Base-by-base conservation (phyloP, 2,113 vertebrate species). In the Aldabrachelys gigantea region DNA sequence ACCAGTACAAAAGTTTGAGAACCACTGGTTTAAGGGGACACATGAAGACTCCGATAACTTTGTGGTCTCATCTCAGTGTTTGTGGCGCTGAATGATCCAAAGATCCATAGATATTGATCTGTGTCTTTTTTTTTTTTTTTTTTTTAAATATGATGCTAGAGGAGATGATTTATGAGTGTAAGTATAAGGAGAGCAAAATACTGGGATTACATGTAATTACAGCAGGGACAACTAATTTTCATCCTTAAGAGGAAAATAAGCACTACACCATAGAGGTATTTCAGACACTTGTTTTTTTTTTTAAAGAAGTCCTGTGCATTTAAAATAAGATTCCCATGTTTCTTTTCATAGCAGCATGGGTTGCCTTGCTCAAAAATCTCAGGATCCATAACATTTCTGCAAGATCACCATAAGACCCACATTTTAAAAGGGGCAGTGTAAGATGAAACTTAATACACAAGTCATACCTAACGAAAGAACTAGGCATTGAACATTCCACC, bases 351-450 rank as follows among this genome's bases (percentile, higher is more conserved):
- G 27, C 52, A 82, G 47, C 47, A 85, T 56, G 24, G 44, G 5
- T 65, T 54, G 11, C 79, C 54, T 65, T 85, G 22, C 47, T 41
- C 31, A 90, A 35, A 59, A 94, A 76, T 53, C 92, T 92, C 29
- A 92, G 25, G 27, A 10, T 91, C 50, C 22, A 87, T 12, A 87
- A 85, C 65, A 31, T 5, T 57, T 10, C 6, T 12, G 44, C 38
- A 21, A 2, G 4, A 17, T 69, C 11, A 84, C 14, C 49, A 3
- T 3, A 85, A 75, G 8, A 78, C 4, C 29, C 38, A 25, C 0
- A 1, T 75, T 79, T 91, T 90, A 41, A 84, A 89, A 72, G 12
- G 89, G 88, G 49, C 29, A 81, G 44, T 6, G 16, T n/a, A 78
- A 49, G 17, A 10, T 10, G 80, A 80, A 10, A 52, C 13, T 44